Conservation (phyloP, 2,888 invertebrate species). For the Serripes groenlandicus region DNA sequence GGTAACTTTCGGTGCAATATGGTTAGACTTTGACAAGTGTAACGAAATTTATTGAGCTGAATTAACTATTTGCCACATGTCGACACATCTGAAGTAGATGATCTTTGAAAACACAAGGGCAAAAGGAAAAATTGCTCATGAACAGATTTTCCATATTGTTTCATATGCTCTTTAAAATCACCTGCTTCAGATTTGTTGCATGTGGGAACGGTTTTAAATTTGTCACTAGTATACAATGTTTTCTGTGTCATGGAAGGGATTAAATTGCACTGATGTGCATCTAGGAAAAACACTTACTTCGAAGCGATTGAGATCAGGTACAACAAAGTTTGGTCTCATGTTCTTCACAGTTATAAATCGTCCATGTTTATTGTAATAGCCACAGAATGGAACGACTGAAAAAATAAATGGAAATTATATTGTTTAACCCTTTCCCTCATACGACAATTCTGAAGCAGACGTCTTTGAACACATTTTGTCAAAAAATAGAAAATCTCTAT, state of each 20-base stretch:
- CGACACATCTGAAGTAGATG: neutral
- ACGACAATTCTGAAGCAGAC: neutral
- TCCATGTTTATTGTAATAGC: slow-evolving; percentile 69
- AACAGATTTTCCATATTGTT: neutral
- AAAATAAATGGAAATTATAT: slow-evolving; percentile 16
- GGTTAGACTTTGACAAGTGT: neutral
- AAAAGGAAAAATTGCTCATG: neutral
- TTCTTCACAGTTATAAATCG: slow-evolving; percentile 90
- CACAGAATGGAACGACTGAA: slow-evolving; percentile 73
- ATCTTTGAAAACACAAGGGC: neutral
- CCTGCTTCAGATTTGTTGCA: neutral
- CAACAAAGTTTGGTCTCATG: slow-evolving; percentile 96
- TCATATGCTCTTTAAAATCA: neutral
- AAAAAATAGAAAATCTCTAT: too few species aligned
- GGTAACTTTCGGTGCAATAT: neutral
- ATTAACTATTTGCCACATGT: neutral
- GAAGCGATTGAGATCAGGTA: slow-evolving; percentile 94
- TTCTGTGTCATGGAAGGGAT: neutral
- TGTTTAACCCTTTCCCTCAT: neutral
- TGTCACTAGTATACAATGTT: neutral
- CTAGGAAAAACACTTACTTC: slow-evolving; percentile 87
- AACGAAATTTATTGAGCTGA: neutral
- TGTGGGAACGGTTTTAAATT: neutral
- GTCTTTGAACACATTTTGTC: too few species aligned
- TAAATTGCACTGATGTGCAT: neutral